A percentile compares a stretch with the other conserved stretches of the same genome.
Conservation (phyloP, 2,113 vertebrate species). For the Sakesphorus luctuosus region DNA sequence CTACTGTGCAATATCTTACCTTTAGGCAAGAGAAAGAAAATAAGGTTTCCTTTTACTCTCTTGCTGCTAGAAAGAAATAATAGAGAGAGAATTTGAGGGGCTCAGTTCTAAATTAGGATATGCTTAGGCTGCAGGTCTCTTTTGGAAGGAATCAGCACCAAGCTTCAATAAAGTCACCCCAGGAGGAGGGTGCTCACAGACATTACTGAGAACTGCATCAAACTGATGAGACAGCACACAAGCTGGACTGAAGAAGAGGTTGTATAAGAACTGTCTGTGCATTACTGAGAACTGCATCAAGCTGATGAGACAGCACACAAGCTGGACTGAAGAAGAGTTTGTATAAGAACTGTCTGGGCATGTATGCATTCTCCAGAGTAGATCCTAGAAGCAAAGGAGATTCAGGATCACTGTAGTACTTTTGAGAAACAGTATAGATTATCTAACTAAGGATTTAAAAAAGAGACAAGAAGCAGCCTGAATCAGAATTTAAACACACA, state of each 20-base stretch:
- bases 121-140: background rate
- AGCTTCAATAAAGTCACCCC: accelerated
- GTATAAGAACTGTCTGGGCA: background rate
- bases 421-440: background rate
- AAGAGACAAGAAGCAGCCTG: background rate
- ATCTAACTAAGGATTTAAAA: background rate
- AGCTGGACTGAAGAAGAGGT: background rate
- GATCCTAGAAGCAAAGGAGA: background rate
- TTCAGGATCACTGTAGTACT: background rate
- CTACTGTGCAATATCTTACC: background rate
- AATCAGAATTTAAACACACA: background rate
- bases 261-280: background rate
- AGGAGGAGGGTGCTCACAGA: background rate
- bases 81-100: background rate
- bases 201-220: background rate
- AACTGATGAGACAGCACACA: background rate
- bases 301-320: background rate
- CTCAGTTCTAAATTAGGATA: background rate
- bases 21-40: background rate
- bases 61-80: background rate
- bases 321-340: background rate
- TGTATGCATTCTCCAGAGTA: accelerated
- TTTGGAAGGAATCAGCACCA: background rate
- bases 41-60: background rate
- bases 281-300: background rate